Evolutionary conservation across 2,888 invertebrate genomes (phyloP).

Genomic region (Chesias legatella): DNA sequence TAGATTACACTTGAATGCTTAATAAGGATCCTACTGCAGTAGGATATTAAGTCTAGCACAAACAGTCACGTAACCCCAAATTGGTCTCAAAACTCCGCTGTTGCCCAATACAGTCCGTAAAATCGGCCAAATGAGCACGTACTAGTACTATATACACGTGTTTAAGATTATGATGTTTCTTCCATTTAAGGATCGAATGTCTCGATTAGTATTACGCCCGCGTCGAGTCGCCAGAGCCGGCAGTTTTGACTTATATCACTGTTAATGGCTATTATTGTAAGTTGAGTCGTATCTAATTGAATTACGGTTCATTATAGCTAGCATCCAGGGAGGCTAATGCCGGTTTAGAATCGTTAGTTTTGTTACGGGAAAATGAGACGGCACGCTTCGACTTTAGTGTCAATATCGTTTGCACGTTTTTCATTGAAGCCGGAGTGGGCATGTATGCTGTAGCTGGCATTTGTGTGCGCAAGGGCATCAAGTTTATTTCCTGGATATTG

Average conservation of each 20-base stretch:
- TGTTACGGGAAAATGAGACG: too few relatives aligned
- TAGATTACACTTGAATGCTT: too few relatives aligned
- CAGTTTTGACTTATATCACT: slow-evolving; percentile 14
- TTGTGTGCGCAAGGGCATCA: slow-evolving; percentile 60
- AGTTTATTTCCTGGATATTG: slow-evolving; percentile 62
- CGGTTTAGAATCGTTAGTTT: too few relatives aligned
- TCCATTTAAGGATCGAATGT: slow-evolving; percentile 44
- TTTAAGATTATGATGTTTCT: slow-evolving; percentile 40
- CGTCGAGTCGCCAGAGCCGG: slow-evolving; percentile 38
- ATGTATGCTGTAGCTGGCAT: slow-evolving; percentile 9
- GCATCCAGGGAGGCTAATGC: too few relatives aligned
- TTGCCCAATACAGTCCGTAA: slow-evolving; percentile 2
- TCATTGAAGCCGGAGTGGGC: too few relatives aligned
- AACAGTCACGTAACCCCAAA: not conserved
- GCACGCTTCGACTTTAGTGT: too few relatives aligned
- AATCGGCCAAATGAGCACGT: slow-evolving; percentile 9
- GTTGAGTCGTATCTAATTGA: too few relatives aligned
- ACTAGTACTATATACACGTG: slow-evolving; percentile 19
- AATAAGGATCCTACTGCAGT: too few relatives aligned
- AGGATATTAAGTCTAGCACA: too few relatives aligned
- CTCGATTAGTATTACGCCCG: slow-evolving; percentile 37
- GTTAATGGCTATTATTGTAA: too few relatives aligned
- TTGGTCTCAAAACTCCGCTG: not conserved
- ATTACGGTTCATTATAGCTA: too few relatives aligned
- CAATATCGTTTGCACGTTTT: too few relatives aligned